A percentile compares a stretch with the other conserved stretches of the same genome.
Conservation (phyloP, 2,113 vertebrate species). For the Phylloscopus trochiloides region DNA sequence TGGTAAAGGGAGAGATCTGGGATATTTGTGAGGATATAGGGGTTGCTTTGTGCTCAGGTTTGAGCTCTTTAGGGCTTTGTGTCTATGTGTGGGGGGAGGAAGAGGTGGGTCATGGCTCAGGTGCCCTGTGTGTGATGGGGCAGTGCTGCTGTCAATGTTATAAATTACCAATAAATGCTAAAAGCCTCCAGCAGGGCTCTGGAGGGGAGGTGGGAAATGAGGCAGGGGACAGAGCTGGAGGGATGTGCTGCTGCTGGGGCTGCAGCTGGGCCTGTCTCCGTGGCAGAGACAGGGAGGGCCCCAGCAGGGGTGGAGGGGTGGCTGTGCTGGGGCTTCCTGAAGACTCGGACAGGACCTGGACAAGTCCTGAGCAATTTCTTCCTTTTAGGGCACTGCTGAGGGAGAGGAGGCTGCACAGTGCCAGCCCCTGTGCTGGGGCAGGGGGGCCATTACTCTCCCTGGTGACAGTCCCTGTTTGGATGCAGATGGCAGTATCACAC, state of each 20-base stretch:
- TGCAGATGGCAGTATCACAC: background rate
- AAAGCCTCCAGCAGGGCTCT: background rate
- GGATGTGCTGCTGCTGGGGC: background rate
- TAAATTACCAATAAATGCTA: background rate
- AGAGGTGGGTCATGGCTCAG: background rate
- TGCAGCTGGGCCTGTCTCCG: background rate
- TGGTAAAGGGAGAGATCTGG: background rate
- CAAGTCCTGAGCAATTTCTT: background rate
- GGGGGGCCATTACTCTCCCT: background rate
- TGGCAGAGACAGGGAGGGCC: background rate
- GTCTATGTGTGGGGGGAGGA: rapidly evolving
- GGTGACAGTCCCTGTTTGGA: background rate
- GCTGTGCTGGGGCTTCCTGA: background rate
- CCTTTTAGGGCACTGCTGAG: background rate
- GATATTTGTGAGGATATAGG: rapidly evolving
- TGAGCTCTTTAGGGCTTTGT: background rate
- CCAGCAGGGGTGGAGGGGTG: rapidly evolving
- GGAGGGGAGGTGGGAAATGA: background rate
- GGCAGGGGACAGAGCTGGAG: background rate
- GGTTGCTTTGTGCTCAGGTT: background rate
- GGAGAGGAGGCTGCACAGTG: background rate
- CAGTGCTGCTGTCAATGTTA: background rate
- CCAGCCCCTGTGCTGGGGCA: background rate
- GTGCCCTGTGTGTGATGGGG: background rate
- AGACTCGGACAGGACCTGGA: rapidly evolving